Conservation (phyloP, 1,140 invertebrate species). For the Sycophaga agraensis region DNA sequence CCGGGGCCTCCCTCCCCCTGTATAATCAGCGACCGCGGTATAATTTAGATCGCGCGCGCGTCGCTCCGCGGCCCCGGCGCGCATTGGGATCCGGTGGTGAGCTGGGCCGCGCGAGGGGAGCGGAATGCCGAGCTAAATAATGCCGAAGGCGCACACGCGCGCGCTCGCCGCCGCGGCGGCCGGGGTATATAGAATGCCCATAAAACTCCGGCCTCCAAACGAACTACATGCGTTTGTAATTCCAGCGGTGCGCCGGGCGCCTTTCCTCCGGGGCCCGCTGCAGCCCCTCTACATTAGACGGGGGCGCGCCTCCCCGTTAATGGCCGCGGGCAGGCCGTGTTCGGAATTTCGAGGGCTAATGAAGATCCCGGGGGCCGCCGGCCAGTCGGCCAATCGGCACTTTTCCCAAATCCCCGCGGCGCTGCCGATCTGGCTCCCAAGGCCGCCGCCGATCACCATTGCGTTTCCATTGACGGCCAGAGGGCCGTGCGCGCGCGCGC, state of each 20-base stretch:
- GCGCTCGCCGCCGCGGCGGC: background rate
- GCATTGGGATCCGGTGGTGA: too few relatives aligned
- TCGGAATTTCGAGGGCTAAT: constrained; percentile 42
- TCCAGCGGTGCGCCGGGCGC: constrained; percentile 25
- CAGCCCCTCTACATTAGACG: background rate
- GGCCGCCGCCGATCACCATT: too few relatives aligned
- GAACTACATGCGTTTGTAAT: constrained; percentile 51
- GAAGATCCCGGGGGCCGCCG: constrained; percentile 38
- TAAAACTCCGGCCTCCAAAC: constrained; percentile 42
- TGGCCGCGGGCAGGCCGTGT: constrained; percentile 35
- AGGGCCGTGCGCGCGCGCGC: too few relatives aligned
- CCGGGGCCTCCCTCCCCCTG: too few relatives aligned
- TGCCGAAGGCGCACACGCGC: too few relatives aligned
- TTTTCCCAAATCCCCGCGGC: too few relatives aligned
- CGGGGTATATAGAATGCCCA: constrained; percentile 29
- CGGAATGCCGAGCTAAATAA: background rate
- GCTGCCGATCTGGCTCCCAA: too few relatives aligned
- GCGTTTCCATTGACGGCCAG: too few relatives aligned
- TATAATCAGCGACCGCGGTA: too few relatives aligned
- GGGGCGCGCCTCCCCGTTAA: constrained; percentile 34
- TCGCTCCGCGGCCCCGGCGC: constrained; percentile 22
- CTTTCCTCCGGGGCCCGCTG: constrained; percentile 2
- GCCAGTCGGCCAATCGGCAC: too few relatives aligned
- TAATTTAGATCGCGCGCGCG: too few relatives aligned
- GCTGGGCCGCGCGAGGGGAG: constrained; percentile 23